A percentile compares a stretch with the other conserved stretches of the same genome.
Conservation (phyloP, 1,140 invertebrate species). For the Halotydeus destructor region DNA sequence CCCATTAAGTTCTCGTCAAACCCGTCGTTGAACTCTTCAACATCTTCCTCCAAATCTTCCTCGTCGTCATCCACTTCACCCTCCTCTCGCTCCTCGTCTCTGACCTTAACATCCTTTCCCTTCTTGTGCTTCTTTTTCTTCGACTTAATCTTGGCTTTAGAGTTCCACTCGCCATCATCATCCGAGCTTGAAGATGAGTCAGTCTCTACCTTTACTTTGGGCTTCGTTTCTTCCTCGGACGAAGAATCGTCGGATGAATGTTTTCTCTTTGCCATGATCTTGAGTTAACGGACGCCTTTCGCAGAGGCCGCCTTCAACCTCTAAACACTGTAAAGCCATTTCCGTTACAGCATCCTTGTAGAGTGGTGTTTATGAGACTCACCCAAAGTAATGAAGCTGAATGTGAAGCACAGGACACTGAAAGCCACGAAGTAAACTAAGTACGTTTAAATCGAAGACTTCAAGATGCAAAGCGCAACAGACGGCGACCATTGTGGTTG, state of each 20-base stretch:
- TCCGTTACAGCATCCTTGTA: too few species aligned
- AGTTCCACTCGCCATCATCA: conserved; percentile 11
- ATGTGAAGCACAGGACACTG: too few species aligned
- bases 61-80: conserved; percentile 8
- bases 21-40: conserved; percentile 50
- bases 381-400: too few species aligned
- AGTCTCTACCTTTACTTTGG: conserved; percentile 1
- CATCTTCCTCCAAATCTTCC: conserved; percentile 11
- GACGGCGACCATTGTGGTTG: too few species aligned
- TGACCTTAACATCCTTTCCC: not conserved
- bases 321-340: too few species aligned
- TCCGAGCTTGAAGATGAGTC: conserved; percentile 10
- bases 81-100: not conserved
- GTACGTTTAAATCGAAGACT: too few species aligned
- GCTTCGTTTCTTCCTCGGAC: conserved; percentile 3
- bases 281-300: too few species aligned
- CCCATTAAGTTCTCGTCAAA: conserved; percentile 94
- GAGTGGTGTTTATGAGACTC: too few species aligned
- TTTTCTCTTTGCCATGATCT: conserved; percentile 6
- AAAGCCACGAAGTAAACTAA: too few species aligned
- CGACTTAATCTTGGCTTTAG: conserved; percentile 1
- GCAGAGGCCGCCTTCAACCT: too few species aligned
- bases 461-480: too few species aligned
- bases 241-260: conserved; percentile 1
- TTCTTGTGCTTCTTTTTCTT: conserved; percentile 4